These are phyloP conservation scores for Stomatorhinus ivindoensis DNA, from an alignment of 2,113 vertebrate genomes.

Conservation along the genomic window DNA sequence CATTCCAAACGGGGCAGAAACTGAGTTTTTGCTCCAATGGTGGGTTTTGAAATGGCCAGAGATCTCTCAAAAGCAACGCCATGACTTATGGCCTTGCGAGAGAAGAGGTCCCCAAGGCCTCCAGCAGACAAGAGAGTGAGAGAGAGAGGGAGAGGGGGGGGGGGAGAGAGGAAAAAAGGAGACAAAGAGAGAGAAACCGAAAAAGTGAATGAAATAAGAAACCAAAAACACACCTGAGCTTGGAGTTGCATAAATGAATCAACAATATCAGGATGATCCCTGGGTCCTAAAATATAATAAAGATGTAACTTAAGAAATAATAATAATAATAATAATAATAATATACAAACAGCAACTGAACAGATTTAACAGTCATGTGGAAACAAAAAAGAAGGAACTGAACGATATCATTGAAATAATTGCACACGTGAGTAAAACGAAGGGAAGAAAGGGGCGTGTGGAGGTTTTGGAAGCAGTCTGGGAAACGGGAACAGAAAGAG, in stretches of 20 bases:
- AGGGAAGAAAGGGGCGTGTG: slow-evolving; percentile 75
- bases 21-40: slow-evolving; percentile 27
- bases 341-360: slow-evolving; percentile 99
- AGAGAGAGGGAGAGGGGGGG: slow-evolving; percentile 41
- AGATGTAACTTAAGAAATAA: slow-evolving; percentile 99
- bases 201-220: slow-evolving; percentile 99
- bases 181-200: slow-evolving; percentile 77
- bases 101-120: slow-evolving; percentile 44
- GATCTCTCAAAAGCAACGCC: slow-evolving; percentile 43
- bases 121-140: slow-evolving; percentile 34
- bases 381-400: slow-evolving; percentile 66
- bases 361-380: slow-evolving; percentile 99
- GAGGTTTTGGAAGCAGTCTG: slow-evolving; percentile 90
- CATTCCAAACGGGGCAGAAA: slow-evolving; percentile 24
- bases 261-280: slow-evolving; percentile 99
- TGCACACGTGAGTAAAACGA: slow-evolving; percentile 71
- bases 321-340: slow-evolving; percentile 70
- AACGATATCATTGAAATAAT: slow-evolving; percentile 69
- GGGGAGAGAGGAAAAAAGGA: slow-evolving; percentile 65
- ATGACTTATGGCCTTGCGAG: slow-evolving; percentile 42
- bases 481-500: slow-evolving; percentile 69
- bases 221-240: slow-evolving; percentile 99
- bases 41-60: slow-evolving; percentile 21
- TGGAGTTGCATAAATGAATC: slow-evolving; percentile 99
- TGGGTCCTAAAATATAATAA: slow-evolving; percentile 99